Percentiles rank a stretch among this genome's conserved stretches.
phyloP scores from a whole-genome alignment of 1,140 invertebrate species.

The Plectrocnemia conspersa region DNA sequence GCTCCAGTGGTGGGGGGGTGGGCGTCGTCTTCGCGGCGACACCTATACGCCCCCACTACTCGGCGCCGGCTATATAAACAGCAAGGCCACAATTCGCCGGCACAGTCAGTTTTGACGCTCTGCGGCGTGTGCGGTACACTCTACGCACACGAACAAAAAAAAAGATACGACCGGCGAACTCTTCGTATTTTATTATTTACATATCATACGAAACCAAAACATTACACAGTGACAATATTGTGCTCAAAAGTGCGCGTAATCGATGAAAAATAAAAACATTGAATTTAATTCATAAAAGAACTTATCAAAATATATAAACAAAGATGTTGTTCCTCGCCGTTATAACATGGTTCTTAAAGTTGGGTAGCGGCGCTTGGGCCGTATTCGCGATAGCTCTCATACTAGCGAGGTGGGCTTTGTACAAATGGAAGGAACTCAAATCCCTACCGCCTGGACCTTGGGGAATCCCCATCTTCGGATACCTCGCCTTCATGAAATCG shows the following conservation, averaged over 20 bases:
- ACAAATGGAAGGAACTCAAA: conserved; percentile 49
- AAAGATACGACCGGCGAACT: too few species aligned
- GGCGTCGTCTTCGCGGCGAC: conserved; percentile 5
- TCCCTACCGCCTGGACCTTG: conserved; percentile 78
- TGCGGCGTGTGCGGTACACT: background rate
- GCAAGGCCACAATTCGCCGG: conserved; percentile 31
- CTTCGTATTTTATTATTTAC: too few species aligned
- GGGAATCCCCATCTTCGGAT: conserved; percentile 78
- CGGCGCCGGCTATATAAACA: conserved; percentile 29
- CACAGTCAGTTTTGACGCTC: conserved; percentile 22
- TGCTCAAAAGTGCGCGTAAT: background rate
- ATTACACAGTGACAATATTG: background rate
- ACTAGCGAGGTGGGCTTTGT: conserved; percentile 51
- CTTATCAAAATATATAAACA: too few species aligned
- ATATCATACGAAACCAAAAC: too few species aligned
- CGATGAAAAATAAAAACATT: too few species aligned
- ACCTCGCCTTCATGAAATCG: conserved; percentile 70
- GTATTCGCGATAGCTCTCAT: conserved; percentile 52
- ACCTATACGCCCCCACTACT: background rate
- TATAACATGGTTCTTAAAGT: conserved; percentile 32
- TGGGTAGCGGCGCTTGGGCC: conserved; percentile 43
- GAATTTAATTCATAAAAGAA: too few species aligned
- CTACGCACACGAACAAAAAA: background rate
- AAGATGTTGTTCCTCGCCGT: conserved; percentile 39
- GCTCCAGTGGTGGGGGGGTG: conserved; percentile 1